These are phyloP conservation scores for Meta bourneti DNA, from an alignment of 2,888 invertebrate genomes.

Conservation along the genomic window DNA sequence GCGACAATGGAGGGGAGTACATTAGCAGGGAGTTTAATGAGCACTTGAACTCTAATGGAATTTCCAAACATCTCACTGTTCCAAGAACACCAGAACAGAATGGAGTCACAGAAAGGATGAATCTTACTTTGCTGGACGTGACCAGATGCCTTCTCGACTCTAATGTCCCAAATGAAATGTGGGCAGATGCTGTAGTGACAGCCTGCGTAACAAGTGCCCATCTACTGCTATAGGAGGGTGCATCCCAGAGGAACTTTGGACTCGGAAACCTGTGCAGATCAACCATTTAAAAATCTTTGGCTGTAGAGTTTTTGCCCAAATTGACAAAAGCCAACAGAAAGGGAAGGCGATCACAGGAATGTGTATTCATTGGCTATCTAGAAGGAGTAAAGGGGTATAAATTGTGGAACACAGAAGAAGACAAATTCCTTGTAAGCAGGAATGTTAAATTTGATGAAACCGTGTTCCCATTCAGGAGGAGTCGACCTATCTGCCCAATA, in stretches of 20 bases:
- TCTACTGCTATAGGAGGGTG: conserved; percentile 10
- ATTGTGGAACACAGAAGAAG: conserved; percentile 11
- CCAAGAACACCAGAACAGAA: conserved; percentile 39
- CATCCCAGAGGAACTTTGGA: conserved; percentile 35
- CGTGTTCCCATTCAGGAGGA: conserved; percentile 7
- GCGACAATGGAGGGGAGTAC: not conserved
- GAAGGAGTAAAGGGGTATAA: conserved; percentile 39
- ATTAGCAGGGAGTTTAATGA: not conserved
- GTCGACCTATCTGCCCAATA: no score
- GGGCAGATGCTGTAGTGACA: conserved; percentile 20
- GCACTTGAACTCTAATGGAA: not conserved
- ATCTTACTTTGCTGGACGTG: not conserved
- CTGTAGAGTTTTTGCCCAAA: conserved; percentile 9
- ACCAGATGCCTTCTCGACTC: conserved; percentile 25
- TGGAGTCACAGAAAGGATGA: conserved; percentile 4
- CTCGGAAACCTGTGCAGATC: not conserved
- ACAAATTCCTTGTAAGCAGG: conserved; percentile 24
- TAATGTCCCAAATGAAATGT: not conserved
- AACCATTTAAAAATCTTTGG: conserved; percentile 36
- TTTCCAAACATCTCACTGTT: conserved; percentile 18
- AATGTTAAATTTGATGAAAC: conserved; percentile 43
- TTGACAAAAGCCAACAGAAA: not conserved
- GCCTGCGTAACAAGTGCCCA: conserved; percentile 33
- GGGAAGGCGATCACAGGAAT: conserved; percentile 22
- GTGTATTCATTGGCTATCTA: conserved; percentile 26